Evolutionary conservation across 2,888 invertebrate species (phyloP).

Genomic region (Octonoba sinensis): DNA sequence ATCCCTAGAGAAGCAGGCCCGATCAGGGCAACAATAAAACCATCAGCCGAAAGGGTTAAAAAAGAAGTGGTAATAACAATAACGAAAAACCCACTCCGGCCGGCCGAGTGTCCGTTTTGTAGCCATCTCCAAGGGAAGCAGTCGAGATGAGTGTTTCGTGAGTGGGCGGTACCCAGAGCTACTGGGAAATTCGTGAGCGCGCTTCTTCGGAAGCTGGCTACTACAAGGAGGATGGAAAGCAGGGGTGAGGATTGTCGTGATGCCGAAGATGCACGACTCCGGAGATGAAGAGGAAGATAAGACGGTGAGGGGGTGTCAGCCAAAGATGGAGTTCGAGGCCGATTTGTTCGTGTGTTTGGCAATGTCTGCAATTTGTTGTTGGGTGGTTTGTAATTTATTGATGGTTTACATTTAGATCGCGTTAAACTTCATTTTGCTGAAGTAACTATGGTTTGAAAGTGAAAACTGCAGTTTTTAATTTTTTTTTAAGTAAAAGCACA

Average conservation of each 20-base stretch:
- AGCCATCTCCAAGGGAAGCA: slow-evolving; percentile 14
- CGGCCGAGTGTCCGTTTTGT: slow-evolving; percentile 44
- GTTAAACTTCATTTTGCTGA: no score
- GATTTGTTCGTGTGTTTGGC: not conserved
- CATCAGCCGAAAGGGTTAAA: no score
- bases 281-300: slow-evolving; percentile 32
- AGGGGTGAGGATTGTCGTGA: slow-evolving; percentile 44
- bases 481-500: no score
- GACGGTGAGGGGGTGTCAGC: slow-evolving; percentile 25
- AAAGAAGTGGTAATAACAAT: not conserved
- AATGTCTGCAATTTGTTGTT: not conserved
- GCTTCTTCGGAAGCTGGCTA: slow-evolving; percentile 55
- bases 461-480: no score
- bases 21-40: no score
- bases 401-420: no score
- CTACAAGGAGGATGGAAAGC: slow-evolving; percentile 1
- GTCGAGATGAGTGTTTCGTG: slow-evolving; percentile 42
- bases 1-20: no score
- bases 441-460: no score
- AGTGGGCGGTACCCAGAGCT: slow-evolving; percentile 44
- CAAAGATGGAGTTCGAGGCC: slow-evolving; percentile 28
- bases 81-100: not conserved
- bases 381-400: no score
- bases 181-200: slow-evolving; percentile 57
- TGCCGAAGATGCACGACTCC: slow-evolving; percentile 43